phyloP scores from a whole-genome alignment of 2,888 invertebrate genomes.

The Tenthredo scrophulariae region DNA sequence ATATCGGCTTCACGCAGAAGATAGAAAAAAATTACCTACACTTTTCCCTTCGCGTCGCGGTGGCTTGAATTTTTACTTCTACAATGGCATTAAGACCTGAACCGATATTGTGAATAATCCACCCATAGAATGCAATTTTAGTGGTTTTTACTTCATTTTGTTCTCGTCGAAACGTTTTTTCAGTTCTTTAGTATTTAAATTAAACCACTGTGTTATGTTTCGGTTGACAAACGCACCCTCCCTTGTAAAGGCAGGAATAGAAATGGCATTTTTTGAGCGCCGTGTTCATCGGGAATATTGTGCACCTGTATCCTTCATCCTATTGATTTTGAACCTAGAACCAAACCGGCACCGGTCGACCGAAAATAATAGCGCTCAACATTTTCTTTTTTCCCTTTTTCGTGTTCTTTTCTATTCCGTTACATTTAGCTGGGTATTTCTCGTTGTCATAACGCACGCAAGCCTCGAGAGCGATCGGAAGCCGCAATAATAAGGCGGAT shows the following conservation, averaged over 20 bases:
- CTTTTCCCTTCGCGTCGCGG: not conserved
- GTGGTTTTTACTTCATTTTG: not conserved
- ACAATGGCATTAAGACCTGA: not conserved
- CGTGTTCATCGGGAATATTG: conserved; percentile 21
- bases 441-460: conserved; percentile 38
- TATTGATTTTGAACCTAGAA: conserved; percentile 30
- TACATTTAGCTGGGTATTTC: conserved; percentile 31
- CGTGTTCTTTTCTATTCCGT: not conserved
- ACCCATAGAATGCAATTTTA: not conserved
- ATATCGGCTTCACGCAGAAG: conserved; percentile 39
- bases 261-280: conserved; percentile 19
- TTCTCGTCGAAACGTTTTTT: not conserved
- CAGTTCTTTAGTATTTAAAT: conserved; percentile 15
- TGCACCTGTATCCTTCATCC: conserved; percentile 27
- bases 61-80: not conserved
- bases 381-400: not conserved
- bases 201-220: conserved; percentile 21
- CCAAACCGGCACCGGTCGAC: conserved; percentile 20
- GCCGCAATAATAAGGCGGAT: conserved; percentile 36
- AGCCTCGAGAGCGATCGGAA: conserved; percentile 28
- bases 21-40: conserved; percentile 19
- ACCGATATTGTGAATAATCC: not conserved
- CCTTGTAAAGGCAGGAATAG: conserved; percentile 9
- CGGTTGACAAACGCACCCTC: not conserved
- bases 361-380: conserved; percentile 22